Percentiles rank a stretch among this genome's conserved stretches.
Conservation (phyloP, 2,797 vertebrate species). For the Etheostoma perlongum region DNA sequence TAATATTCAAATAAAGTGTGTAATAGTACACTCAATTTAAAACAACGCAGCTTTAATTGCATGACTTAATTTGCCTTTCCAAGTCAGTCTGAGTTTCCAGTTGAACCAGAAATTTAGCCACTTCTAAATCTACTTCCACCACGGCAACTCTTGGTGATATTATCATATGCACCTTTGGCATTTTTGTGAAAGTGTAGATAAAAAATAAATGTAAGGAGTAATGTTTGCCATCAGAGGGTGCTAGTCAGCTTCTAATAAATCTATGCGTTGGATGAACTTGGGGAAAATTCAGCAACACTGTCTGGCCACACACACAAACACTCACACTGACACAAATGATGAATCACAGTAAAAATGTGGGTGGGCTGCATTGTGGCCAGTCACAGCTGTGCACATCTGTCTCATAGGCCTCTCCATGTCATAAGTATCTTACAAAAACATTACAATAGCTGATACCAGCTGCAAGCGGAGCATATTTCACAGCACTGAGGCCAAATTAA, state of each 20-base stretch:
- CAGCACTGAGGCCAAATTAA: conserved; percentile 43
- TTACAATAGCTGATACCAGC: conserved; percentile 63
- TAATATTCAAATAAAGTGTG: not conserved
- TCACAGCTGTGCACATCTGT: conserved; percentile 77
- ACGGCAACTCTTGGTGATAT: not conserved
- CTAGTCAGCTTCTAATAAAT: conserved; percentile 17
- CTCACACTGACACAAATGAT: conserved; percentile 34
- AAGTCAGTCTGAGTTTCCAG: not conserved
- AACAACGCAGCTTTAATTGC: not conserved
- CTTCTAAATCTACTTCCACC: not conserved
- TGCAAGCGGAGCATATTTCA: conserved; percentile 47
- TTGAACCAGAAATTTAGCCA: not conserved
- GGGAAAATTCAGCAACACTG: not conserved
- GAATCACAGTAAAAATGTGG: conserved; percentile 63
- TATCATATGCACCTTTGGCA: no score
- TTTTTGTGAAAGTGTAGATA: not conserved
- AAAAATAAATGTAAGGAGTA: not conserved
- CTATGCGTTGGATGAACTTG: rapidly evolving
- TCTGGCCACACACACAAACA: conserved; percentile 19
- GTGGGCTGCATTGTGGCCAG: conserved; percentile 66
- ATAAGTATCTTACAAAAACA: conserved; percentile 69
- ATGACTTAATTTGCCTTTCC: not conserved
- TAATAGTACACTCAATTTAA: not conserved
- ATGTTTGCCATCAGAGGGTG: conserved; percentile 54
- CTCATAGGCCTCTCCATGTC: conserved; percentile 53